Evolutionary conservation across 1,140 invertebrate genomes (phyloP).

Genomic region (Phortica variegata): DNA sequence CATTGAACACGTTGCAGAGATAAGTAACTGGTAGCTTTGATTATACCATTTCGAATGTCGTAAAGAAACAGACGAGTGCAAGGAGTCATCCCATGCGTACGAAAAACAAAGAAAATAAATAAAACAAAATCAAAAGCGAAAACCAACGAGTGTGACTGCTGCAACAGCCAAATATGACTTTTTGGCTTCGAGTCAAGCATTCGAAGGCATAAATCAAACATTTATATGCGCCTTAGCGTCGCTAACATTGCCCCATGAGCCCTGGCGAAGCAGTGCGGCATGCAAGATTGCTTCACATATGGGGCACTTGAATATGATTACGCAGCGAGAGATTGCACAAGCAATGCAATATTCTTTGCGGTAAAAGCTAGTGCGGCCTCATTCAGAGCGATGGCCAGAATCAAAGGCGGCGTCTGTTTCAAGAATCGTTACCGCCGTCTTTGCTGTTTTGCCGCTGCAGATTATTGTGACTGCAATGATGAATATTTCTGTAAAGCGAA

Average conservation of each 20-base stretch:
- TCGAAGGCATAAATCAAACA: slow-evolving; percentile 54
- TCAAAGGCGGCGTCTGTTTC: slow-evolving; percentile 36
- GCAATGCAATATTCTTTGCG: too few species aligned
- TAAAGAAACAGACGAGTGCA: too few species aligned
- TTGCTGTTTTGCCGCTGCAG: slow-evolving; percentile 34
- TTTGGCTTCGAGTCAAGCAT: slow-evolving; percentile 52
- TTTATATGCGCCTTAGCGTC: slow-evolving; percentile 50
- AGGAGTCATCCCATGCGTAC: too few species aligned
- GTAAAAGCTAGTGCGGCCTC: too few species aligned
- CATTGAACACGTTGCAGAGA: too few species aligned
- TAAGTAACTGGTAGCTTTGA: too few species aligned
- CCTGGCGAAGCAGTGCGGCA: neutral
- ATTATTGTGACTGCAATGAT: slow-evolving; percentile 47
- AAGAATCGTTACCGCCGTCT: too few species aligned
- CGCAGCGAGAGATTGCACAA: slow-evolving; percentile 44
- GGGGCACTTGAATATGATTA: slow-evolving; percentile 50
- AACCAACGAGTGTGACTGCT: too few species aligned
- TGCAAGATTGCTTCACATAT: slow-evolving; percentile 27
- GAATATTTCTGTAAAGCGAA: slow-evolving; percentile 52
- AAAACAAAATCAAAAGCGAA: too few species aligned
- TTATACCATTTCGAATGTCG: too few species aligned
- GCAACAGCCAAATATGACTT: too few species aligned
- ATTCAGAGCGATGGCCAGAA: slow-evolving; percentile 44
- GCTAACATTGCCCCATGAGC: slow-evolving; percentile 28
- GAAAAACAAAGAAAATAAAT: too few species aligned